These are phyloP conservation scores for Scrobipalpa atriplicella DNA, from an alignment of 2,888 invertebrate species.

Conservation along the genomic window DNA sequence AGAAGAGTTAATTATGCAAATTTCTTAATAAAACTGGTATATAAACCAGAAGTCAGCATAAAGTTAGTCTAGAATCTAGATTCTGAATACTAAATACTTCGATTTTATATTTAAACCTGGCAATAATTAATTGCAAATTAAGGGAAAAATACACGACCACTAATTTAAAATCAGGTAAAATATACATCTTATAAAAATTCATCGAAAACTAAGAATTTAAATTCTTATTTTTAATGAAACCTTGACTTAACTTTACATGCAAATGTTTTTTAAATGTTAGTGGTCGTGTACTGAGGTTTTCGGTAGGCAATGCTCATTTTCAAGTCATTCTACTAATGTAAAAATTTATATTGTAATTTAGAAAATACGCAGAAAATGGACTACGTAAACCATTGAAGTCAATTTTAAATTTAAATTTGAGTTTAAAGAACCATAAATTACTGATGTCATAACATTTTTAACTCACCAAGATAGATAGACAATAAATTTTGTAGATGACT, in stretches of 20 bases:
- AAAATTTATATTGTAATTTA: not conserved
- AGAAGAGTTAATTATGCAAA: too few species aligned
- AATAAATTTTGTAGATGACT: too few species aligned
- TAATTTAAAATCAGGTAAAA: conserved; percentile 40
- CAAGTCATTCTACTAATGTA: not conserved
- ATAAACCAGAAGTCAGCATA: not conserved
- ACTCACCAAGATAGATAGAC: too few species aligned
- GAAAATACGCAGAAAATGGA: too few species aligned
- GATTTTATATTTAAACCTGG: not conserved
- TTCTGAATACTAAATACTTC: not conserved
- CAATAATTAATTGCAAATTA: conserved; percentile 28
- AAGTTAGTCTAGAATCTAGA: not conserved
- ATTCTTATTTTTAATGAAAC: not conserved
- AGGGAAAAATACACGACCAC: conserved; percentile 40
- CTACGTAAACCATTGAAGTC: not conserved
- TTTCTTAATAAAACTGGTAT: not conserved
- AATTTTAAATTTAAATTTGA: not conserved
- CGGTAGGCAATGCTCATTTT: not conserved
- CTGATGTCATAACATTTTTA: too few species aligned
- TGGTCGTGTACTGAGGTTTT: conserved; percentile 34
- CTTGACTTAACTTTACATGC: not conserved
- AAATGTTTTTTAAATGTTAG: conserved; percentile 33
- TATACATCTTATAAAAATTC: conserved; percentile 30
- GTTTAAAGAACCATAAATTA: too few species aligned
- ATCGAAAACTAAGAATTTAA: conserved; percentile 16